These are phyloP conservation scores for Samia ricini DNA, from an alignment of 1,140 invertebrate genomes.

Conservation along the genomic window DNA sequence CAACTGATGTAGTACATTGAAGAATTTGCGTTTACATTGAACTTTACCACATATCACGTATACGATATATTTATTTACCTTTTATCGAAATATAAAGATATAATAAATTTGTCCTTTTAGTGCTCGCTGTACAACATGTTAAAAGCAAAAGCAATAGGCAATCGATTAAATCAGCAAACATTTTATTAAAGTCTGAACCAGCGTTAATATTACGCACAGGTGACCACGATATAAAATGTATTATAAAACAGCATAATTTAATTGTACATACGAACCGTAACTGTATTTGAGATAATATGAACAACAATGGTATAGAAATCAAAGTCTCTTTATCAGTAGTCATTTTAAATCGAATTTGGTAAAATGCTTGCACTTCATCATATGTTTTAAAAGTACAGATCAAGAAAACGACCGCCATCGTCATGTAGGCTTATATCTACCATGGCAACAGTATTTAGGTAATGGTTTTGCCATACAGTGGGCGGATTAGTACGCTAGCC, in stretches of 20 bases:
- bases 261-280: too few relatives aligned
- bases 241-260: neutral
- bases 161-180: neutral
- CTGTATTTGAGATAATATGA: too few relatives aligned
- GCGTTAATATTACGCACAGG: neutral
- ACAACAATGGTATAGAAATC: too few relatives aligned
- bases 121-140: neutral
- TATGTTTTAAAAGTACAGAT: too few relatives aligned
- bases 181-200: neutral
- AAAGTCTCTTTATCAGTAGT: too few relatives aligned
- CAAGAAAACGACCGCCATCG: too few relatives aligned
- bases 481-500: too few relatives aligned
- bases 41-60: neutral
- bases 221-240: neutral
- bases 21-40: neutral
- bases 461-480: too few relatives aligned
- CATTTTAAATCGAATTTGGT: too few relatives aligned
- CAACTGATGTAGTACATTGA: neutral
- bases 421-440: too few relatives aligned
- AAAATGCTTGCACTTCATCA: too few relatives aligned
- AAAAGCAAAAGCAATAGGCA: neutral
- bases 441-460: too few relatives aligned
- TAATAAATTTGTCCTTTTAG: constrained; percentile 1
- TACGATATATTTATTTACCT: constrained; percentile 2
- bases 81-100: neutral